These are phyloP conservation scores for Thinocorus orbignyianus DNA, from an alignment of 2,113 vertebrate species.

Conservation along the genomic window DNA sequence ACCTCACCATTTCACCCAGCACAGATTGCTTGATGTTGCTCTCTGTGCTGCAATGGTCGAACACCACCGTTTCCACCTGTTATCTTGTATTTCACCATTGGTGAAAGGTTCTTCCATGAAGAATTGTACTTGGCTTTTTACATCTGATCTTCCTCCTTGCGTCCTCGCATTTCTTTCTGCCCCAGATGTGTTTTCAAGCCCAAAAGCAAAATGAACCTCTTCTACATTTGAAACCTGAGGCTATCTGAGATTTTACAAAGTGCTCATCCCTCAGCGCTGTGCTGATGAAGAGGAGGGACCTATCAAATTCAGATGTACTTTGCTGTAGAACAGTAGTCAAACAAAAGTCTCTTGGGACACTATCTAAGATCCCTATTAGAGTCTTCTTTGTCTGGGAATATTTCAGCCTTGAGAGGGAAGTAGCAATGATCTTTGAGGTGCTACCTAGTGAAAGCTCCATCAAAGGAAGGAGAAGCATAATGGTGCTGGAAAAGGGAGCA, in stretches of 20 bases:
- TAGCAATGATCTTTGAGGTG: not conserved
- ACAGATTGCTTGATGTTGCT: rapidly evolving
- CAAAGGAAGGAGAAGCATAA: not conserved
- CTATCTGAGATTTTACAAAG: not conserved
- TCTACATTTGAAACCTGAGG: not conserved
- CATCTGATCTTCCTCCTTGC: not conserved
- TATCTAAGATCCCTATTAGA: not conserved
- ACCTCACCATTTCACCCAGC: rapidly evolving
- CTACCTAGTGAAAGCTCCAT: not conserved
- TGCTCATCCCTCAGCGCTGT: not conserved
- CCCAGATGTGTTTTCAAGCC: not conserved
- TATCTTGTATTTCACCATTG: not conserved
- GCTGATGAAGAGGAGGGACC: not conserved
- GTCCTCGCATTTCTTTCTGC: rapidly evolving
- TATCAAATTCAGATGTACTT: not conserved
- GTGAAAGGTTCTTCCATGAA: not conserved
- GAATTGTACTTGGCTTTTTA: not conserved
- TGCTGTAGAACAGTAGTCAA: slow-evolving; percentile 22
- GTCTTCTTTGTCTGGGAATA: slow-evolving; percentile 18
- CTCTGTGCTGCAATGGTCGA: rapidly evolving
- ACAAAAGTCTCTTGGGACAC: not conserved
- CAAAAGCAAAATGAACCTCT: not conserved
- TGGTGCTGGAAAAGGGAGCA: not conserved
- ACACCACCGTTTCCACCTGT: rapidly evolving
- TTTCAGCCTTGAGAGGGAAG: slow-evolving; percentile 18